Conservation (phyloP, 2,888 invertebrate genomes). For the Taphrorychus bicolor region DNA sequence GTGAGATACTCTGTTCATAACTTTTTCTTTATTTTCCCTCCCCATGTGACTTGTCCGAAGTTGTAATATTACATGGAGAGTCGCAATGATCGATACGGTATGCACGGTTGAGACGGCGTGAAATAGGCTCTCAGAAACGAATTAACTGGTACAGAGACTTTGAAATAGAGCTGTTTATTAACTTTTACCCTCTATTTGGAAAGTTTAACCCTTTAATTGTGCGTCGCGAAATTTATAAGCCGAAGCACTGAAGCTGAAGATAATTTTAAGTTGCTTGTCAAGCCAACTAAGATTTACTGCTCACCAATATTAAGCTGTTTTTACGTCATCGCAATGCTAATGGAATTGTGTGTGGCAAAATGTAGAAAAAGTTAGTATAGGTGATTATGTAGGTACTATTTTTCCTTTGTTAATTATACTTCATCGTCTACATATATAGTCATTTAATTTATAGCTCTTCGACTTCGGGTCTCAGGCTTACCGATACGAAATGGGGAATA, state of each 20-base stretch:
- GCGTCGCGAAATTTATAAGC: constrained; percentile 36
- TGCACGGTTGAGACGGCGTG: constrained; percentile 41
- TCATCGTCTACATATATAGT: no score
- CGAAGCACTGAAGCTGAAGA: constrained; percentile 18
- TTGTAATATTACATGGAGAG: neutral
- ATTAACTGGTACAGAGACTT: constrained; percentile 48
- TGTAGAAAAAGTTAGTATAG: no score
- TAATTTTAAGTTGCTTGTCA: constrained; percentile 32
- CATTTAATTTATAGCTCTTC: no score
- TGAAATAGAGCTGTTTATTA: constrained; percentile 48
- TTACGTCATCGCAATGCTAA: neutral
- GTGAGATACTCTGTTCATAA: no score
- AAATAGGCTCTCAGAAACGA: constrained; percentile 45
- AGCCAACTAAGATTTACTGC: constrained; percentile 22
- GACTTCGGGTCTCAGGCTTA: constrained; percentile 3
- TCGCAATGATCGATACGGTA: constrained; percentile 26
- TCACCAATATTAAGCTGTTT: constrained; percentile 8
- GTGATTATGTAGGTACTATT: no score
- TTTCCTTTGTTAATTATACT: no score
- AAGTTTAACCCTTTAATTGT: constrained; percentile 37
- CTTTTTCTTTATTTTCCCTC: no score
- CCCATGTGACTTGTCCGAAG: no score
- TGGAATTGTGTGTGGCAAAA: no score
- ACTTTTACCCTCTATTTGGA: constrained; percentile 41
- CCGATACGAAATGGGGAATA: constrained; percentile 15